A percentile compares a stretch with the other conserved stretches of the same genome.
Conservation (phyloP, 2,113 vertebrate species). For the Opisthocomus hoazin region DNA sequence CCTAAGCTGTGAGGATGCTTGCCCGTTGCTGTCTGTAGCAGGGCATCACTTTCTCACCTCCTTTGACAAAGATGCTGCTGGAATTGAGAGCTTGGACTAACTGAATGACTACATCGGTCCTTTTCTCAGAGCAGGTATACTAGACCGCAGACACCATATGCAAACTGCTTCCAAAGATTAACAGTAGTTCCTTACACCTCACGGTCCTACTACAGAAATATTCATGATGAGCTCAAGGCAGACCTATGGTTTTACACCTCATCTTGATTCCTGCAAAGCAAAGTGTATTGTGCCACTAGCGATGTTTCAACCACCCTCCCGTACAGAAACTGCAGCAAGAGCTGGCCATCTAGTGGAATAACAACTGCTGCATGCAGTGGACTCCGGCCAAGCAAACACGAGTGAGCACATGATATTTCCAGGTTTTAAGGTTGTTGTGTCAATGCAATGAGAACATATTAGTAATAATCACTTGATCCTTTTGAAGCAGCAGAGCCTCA, state of each 20-base stretch:
- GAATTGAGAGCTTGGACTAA: neutral
- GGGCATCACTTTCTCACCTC: neutral
- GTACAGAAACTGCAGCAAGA: neutral
- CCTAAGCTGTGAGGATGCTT: neutral
- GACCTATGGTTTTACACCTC: neutral
- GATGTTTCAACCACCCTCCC: neutral
- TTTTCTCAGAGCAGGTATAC: neutral
- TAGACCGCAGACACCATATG: neutral
- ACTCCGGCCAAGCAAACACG: neutral
- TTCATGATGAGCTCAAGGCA: rapidly evolving
- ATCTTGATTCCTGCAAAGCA: neutral
- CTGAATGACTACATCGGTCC: neutral
- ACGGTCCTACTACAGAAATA: neutral
- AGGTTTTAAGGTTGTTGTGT: neutral
- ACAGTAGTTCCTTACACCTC: neutral
- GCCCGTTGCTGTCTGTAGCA: neutral
- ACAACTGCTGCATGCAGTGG: neutral
- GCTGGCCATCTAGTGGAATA: neutral
- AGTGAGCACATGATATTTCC: neutral
- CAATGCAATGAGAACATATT: neutral
- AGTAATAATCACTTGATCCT: neutral
- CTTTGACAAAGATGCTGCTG: neutral
- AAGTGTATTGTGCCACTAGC: neutral
- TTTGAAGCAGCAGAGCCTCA: neutral
- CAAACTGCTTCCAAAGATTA: neutral